Conservation (phyloP, 1,140 invertebrate genomes). For the Adelges cooleyi region DNA sequence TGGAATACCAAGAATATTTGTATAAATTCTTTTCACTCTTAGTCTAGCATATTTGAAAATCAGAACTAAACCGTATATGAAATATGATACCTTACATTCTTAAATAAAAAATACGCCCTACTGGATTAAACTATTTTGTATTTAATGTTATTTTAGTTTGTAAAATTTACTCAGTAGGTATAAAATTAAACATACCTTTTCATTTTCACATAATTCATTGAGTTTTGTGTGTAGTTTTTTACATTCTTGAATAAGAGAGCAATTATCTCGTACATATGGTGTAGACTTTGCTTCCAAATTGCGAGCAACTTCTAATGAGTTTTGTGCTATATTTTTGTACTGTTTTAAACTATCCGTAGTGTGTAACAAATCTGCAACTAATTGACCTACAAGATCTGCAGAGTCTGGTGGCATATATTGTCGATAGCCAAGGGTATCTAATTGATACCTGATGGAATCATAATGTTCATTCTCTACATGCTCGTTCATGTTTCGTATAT, state of each 20-base stretch:
- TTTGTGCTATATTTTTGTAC: constrained; percentile 59
- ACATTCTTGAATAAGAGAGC: constrained; percentile 53
- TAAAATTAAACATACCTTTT: too few relatives aligned
- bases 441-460: constrained; percentile 44
- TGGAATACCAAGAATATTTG: too few relatives aligned
- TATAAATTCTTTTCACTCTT: too few relatives aligned
- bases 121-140: too few relatives aligned
- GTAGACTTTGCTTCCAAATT: constrained; percentile 37
- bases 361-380: constrained; percentile 61
- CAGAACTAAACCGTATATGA: too few relatives aligned
- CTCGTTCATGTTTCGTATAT: too few relatives aligned
- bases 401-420: constrained; percentile 58
- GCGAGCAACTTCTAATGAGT: constrained; percentile 44
- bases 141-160: too few relatives aligned
- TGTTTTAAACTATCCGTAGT: constrained; percentile 66
- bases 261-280: constrained; percentile 60
- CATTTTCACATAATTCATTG: constrained; percentile 50
- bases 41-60: too few relatives aligned
- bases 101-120: too few relatives aligned
- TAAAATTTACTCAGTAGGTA: neutral
- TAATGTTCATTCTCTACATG: constrained; percentile 36
- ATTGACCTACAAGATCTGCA: constrained; percentile 58
- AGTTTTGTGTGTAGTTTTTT: constrained; percentile 58
- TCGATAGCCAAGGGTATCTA: constrained; percentile 60
- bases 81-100: too few relatives aligned